phyloP scores from a whole-genome alignment of 2,888 invertebrate genomes.

The Agonopterix alstromeriana region DNA sequence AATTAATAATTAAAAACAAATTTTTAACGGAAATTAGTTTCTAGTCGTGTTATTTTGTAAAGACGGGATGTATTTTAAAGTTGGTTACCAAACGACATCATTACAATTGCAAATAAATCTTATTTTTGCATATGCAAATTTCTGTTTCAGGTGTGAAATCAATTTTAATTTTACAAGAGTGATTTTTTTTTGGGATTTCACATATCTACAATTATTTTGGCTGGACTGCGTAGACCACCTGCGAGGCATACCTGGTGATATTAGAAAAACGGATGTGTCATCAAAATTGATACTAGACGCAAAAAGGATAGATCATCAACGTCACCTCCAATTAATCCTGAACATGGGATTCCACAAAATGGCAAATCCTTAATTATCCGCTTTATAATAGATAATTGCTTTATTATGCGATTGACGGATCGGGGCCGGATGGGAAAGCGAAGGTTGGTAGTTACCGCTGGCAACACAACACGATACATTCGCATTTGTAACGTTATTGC shows the following conservation, averaged over 20 bases:
- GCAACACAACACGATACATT: neutral
- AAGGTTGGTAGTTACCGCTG: constrained; percentile 13
- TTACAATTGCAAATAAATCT: neutral
- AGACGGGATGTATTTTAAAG: neutral
- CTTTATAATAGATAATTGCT: constrained; percentile 16
- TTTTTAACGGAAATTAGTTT: too few relatives aligned
- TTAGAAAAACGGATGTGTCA: too few relatives aligned
- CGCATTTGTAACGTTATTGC: too few relatives aligned
- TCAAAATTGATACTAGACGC: too few relatives aligned
- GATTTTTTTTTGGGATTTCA: too few relatives aligned
- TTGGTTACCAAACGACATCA: neutral
- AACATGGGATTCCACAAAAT: neutral
- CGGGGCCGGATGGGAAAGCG: constrained; percentile 26
- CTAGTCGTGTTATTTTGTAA: neutral
- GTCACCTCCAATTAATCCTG: too few relatives aligned
- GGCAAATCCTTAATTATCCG: constrained; percentile 10
- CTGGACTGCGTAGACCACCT: too few relatives aligned
- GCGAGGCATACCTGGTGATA: too few relatives aligned
- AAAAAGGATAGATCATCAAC: too few relatives aligned
- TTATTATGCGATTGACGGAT: constrained; percentile 15
- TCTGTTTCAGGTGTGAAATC: neutral
- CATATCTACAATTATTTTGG: too few relatives aligned
- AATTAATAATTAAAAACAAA: too few relatives aligned
- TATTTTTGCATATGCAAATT: neutral
- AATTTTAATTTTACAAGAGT: neutral